phyloP scores from a whole-genome alignment of 2,113 vertebrate genomes.

The Climacteris rufus region DNA sequence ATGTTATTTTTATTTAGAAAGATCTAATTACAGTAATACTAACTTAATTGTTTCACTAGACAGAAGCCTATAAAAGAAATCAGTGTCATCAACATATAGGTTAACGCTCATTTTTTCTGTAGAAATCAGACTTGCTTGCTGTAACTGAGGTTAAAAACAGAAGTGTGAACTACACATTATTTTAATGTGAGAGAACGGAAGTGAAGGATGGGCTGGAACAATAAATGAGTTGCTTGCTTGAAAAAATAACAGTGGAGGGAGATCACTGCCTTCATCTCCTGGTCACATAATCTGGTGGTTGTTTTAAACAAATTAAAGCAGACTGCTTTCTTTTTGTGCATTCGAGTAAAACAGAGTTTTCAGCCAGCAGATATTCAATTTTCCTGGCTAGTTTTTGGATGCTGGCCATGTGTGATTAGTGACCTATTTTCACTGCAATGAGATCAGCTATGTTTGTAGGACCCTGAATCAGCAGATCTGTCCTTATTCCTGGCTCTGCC shows the following conservation, averaged over 20 bases:
- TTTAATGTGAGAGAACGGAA: constrained; percentile 36
- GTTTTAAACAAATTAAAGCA: constrained; percentile 57
- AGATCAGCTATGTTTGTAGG: constrained; percentile 60
- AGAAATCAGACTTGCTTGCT: neutral
- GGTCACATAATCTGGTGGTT: neutral
- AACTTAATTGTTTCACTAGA: neutral
- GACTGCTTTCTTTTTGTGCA: constrained; percentile 31
- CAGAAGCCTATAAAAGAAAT: neutral
- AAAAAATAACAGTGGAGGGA: constrained; percentile 2
- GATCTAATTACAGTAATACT: neutral
- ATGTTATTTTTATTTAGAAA: neutral
- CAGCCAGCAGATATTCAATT: constrained; percentile 36
- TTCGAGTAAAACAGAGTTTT: constrained; percentile 41
- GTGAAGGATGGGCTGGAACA: neutral
- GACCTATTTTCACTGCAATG: constrained; percentile 71
- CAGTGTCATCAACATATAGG: neutral
- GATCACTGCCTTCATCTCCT: neutral
- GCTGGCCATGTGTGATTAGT: constrained; percentile 62
- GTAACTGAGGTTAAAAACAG: constrained; percentile 7
- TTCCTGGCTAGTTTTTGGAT: constrained; percentile 63
- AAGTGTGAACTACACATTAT: constrained; percentile 13
- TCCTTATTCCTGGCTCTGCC: constrained; percentile 1
- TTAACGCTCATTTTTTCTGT: constrained; percentile 1
- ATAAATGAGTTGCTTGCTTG: constrained; percentile 26
- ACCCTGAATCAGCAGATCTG: constrained; percentile 72